These are phyloP conservation scores for Iphiclides podalirius DNA, from an alignment of 2,888 invertebrate genomes.

Conservation along the genomic window DNA sequence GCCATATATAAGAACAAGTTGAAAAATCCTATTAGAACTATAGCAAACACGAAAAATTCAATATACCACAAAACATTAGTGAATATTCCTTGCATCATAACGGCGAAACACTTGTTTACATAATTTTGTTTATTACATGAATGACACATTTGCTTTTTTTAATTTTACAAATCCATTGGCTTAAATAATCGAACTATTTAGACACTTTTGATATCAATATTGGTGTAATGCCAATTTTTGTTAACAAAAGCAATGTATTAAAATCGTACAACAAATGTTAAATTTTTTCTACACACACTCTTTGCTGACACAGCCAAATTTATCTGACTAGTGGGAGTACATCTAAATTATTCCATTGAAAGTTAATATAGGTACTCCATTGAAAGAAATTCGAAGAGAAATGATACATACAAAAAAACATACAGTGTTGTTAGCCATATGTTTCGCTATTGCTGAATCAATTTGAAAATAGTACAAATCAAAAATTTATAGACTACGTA, in stretches of 20 bases:
- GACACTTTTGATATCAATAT: too few relatives aligned
- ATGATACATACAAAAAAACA: too few relatives aligned
- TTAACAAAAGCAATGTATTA: too few relatives aligned
- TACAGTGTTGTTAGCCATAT: conserved; percentile 19
- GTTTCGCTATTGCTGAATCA: conserved; percentile 32
- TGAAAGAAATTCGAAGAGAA: too few relatives aligned
- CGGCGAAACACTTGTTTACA: conserved; percentile 11
- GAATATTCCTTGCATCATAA: conserved; percentile 46
- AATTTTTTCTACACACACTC: too few relatives aligned
- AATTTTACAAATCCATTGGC: neutral
- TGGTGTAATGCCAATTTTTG: too few relatives aligned
- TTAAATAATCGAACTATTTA: neutral
- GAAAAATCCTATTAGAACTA: conserved; percentile 51
- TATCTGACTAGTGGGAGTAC: too few relatives aligned
- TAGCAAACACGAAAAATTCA: conserved; percentile 56
- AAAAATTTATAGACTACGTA: conserved; percentile 38
- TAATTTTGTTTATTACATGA: conserved; percentile 13
- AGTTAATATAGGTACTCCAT: too few relatives aligned
- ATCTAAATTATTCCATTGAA: too few relatives aligned
- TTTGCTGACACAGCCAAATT: too few relatives aligned
- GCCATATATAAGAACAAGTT: conserved; percentile 55
- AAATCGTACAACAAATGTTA: too few relatives aligned
- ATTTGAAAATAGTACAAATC: conserved; percentile 39
- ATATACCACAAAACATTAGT: conserved; percentile 62
- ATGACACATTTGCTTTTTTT: conserved; percentile 4